Base-by-base conservation (phyloP, 2,797 vertebrate species). In the Smutsia gigantea region DNA sequence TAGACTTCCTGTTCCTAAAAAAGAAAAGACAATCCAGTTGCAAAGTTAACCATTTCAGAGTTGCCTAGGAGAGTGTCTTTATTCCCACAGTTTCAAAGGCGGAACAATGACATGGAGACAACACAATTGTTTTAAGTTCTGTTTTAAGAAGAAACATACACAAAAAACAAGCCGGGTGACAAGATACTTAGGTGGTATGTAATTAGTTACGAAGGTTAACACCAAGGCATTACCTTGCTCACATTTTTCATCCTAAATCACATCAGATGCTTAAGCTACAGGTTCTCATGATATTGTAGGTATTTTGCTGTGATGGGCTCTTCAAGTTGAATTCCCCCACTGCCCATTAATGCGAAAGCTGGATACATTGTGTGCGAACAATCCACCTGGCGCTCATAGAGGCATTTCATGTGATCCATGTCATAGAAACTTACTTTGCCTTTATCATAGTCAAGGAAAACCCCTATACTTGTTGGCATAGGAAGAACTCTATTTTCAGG, bases 291-390 rank as follows among this genome's bases (percentile, higher is more conserved):
- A 98, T 99, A 99, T 57, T 99, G 98, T 90, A 99, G 97, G 2
- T 98, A 99, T 87, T 99, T 99, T 4, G 98, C 98, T 0, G 98
- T 97, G 98, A 99, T 98, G 34, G 99, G 98, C 85, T 99, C 99
- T 86, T 99, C 99, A 27, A 99, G 99, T 21, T 99, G 99, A 95
- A 99, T 97, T 25, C 98, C 99, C 0, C 99, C 99, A 0, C 99
- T 98, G 10, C 99, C 99, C 99, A 99, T 99, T 86, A 99, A 98
- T 29, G 99, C 99, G 23, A 99, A 99, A 0, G 99, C 99, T 0
- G 99, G 99, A 97, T 99, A 99, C 99, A 99, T 99, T 0, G 99
- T 98, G 23, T 99, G 99, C 0, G 99, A 99, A 84, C 99, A 99
- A 95, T 99, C 99, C 97, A 99, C 99, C 91, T 99, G 99, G n/a